phyloP scores from a whole-genome alignment of 2,113 vertebrate genomes.

The Trochalopteron elliotii region DNA sequence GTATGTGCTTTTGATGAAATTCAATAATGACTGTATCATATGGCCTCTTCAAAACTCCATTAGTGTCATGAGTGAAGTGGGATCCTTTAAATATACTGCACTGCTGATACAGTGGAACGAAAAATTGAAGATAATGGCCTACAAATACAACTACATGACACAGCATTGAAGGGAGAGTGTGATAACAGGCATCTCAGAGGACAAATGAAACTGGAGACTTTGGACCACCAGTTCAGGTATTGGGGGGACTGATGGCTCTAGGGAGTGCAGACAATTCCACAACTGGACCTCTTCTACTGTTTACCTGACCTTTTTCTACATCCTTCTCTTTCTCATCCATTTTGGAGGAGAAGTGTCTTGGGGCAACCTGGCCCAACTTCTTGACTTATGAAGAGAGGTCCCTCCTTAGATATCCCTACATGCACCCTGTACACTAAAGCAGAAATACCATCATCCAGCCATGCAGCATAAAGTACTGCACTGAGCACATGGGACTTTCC shows the following conservation, averaged over 20 bases:
- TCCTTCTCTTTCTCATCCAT: not conserved
- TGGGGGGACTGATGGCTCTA: not conserved
- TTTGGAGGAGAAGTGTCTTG: not conserved
- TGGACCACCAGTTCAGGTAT: not conserved
- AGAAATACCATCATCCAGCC: not conserved
- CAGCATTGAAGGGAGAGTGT: not conserved
- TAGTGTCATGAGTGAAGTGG: not conserved
- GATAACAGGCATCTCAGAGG: not conserved
- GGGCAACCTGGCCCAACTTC: not conserved
- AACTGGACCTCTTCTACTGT: not conserved
- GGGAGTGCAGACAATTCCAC: not conserved
- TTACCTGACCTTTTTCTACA: not conserved
- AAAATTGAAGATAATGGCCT: not conserved
- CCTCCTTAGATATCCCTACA: not conserved
- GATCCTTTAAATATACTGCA: not conserved
- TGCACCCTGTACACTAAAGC: not conserved
- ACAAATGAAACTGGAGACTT: not conserved
- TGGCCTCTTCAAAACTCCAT: not conserved
- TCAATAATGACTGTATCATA: not conserved
- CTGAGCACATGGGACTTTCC: not conserved
- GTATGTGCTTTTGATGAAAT: not conserved
- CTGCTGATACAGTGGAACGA: not conserved
- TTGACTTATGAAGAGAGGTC: not conserved
- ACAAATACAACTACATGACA: not conserved
- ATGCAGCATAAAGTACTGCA: fast-evolving